Base-by-base conservation (phyloP, 2,888 invertebrate species). In the Rhyacophila evoluta region DNA sequence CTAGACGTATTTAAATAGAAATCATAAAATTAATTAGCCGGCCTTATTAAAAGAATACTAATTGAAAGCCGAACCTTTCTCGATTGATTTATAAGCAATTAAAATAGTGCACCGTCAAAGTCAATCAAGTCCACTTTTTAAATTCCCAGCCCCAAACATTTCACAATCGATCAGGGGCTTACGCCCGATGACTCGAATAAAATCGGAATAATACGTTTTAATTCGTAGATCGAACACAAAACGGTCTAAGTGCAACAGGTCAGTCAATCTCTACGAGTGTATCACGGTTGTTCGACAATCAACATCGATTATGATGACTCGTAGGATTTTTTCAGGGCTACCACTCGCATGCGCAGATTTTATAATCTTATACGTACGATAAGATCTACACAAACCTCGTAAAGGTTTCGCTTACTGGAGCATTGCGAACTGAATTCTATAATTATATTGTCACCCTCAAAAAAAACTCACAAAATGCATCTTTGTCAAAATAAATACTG, bases 21-120 rank as follows among this genome's bases (percentile, higher is more conserved):
- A 55, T 55, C 19, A 55, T 55, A 55, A 55, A 25, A 55, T 25
- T 55, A 25, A 55, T 55, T 8, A 55, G 19, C 19, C 1, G 19
- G 1, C 10, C 55, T 55, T 19, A 25, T 25, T 55, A 10, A 55
- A 55, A 8, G 25, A n/a, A 25, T 6, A 8, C 55, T 55, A 55
- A 55, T 55, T 55, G 0, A 55, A 25, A 55, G 19, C 10, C 25
- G 10, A 55, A 55, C 25, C 55, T 55, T 55, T 6, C 25, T 4
- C 19, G 25, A 55, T 55, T 55, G 55, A 55, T 55, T 55, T 55
- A 25, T 55, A 55, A 55, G 19, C 55, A 55, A 55, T 55, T 55
- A 55, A 55, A 55, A 55, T 55, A 10, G 19, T 55, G 55, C 55
- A 8, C 0, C 55, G 25, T 25, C 55, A 41, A 41, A 39, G 15